Conservation (phyloP, 2,888 invertebrate genomes). For the Netelia fuscicornis region DNA sequence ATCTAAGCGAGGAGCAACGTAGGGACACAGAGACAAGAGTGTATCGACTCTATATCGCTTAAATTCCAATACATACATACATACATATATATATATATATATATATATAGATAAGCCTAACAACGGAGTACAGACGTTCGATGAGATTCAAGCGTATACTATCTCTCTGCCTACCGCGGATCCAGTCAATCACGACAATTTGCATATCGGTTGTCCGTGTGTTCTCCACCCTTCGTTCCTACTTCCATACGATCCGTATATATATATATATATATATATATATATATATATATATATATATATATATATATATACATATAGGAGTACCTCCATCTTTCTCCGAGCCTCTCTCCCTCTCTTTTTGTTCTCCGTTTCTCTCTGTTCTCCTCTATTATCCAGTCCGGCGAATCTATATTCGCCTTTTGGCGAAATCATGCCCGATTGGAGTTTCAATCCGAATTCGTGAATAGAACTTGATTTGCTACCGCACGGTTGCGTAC, state of each 20-base stretch:
- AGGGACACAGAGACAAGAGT: slow-evolving; percentile 20
- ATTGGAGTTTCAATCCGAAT: slow-evolving; percentile 79
- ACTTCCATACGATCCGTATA: slow-evolving; percentile 35
- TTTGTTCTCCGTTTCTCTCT: slow-evolving; percentile 70
- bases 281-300: background rate
- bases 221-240: slow-evolving; percentile 19
- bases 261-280: background rate
- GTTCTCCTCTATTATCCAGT: slow-evolving; percentile 73
- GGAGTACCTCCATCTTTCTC: background rate
- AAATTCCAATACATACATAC: background rate
- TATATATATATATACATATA: background rate
- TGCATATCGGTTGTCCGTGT: slow-evolving; percentile 75
- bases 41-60: slow-evolving; percentile 47
- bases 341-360: slow-evolving; percentile 22
- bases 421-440: slow-evolving; percentile 80
- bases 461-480: slow-evolving; percentile 82
- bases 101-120: background rate
- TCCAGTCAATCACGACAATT: slow-evolving; percentile 79
- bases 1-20: background rate
- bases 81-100: slow-evolving; percentile 6
- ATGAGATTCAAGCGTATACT: slow-evolving; percentile 53
- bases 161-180: slow-evolving; percentile 70
- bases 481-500: slow-evolving; percentile 67
- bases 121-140: slow-evolving; percentile 49
- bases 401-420: slow-evolving; percentile 71